Base-by-base conservation (phyloP, 2,888 invertebrate genomes). In the Nymphalis polychloros region DNA sequence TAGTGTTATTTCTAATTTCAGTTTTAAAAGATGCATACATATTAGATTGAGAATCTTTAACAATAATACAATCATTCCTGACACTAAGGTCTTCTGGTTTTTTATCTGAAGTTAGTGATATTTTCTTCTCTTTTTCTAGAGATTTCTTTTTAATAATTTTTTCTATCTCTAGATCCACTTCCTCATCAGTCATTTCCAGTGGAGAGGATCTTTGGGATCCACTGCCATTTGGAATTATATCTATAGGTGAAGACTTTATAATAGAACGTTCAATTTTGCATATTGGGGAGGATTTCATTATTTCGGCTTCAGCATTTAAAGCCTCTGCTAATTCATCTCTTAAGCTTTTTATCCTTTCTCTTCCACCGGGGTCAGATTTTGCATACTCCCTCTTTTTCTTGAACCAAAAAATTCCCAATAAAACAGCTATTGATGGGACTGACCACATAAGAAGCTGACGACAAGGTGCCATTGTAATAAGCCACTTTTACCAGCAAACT, bases 401-500 rank as follows among this genome's bases (percentile, higher is more conserved):
- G 94, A 95, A 96, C 97, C 96, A 97, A 85, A 95, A 95, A 86
- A 96, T 94, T 79, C 96, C 96, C 88, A 97, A 93, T 81, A 96
- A 93, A 81, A 96, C 94, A 80, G 96, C 96, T 92, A 96, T 94
- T 80, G 96, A 95, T 84, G 97, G 96, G 80, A 97, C 93, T 81
- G 95, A 95, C 94, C 96, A 95, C 93, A 95, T 95, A 85, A 96
- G 93, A 83, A 97, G 87, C 89, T 96, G 96, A 86, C 95, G 94
- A 92, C 94, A 94, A 86, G 95, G 94, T 92, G 96, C 95, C 97
- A 97, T 97, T 93, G 92, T 94, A 90, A 85, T 84, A 88, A 94
- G 95, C 95, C 95, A 95, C 95, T 94, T 94, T 95, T 94, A 93
- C 87, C 84, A 89, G 83, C 75, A 84, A 89, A 87, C 88, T 93